These are phyloP conservation scores for Alectura lathami DNA, from an alignment of 2,113 vertebrate genomes.

Conservation along the genomic window DNA sequence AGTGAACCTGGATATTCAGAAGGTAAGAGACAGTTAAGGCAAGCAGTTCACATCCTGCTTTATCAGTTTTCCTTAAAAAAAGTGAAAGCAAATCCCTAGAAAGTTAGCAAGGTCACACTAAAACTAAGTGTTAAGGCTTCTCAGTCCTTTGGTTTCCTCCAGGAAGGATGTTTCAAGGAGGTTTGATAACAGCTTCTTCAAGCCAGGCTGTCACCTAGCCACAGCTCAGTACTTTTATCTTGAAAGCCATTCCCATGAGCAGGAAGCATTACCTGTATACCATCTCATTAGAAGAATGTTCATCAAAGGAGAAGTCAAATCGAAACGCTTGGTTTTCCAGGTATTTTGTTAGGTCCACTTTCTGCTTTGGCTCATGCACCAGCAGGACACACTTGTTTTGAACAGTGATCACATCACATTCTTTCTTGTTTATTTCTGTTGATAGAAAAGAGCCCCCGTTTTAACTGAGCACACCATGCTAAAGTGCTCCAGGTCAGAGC, in stretches of 20 bases:
- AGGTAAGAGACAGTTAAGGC: not conserved
- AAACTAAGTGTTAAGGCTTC: not conserved
- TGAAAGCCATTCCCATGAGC: not conserved
- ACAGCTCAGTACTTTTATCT: not conserved
- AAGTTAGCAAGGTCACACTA: not conserved
- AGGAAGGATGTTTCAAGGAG: not conserved
- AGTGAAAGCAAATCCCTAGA: not conserved
- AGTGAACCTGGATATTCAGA: constrained; percentile 82
- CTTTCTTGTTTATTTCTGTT: constrained; percentile 87
- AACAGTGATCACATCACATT: constrained; percentile 94
- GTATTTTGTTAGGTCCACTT: constrained; percentile 97
- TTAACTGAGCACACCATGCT: not conserved
- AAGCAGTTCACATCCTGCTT: not conserved
- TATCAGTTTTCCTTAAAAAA: not conserved
- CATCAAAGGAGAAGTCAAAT: constrained; percentile 95
- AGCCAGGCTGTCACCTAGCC: not conserved
- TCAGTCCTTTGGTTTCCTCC: not conserved
- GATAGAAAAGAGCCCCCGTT: not conserved
- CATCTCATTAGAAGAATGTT: constrained; percentile 86
- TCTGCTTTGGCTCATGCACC: constrained; percentile 94
- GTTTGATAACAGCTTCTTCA: not conserved
- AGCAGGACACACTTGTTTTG: constrained; percentile 85
- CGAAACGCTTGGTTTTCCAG: constrained; percentile 92
- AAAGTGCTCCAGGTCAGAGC: not conserved
- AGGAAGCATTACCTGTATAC: constrained; percentile 87